Evolutionary conservation across 2,797 vertebrate species (phyloP).

Genomic region (Coendou prehensilis): DNA sequence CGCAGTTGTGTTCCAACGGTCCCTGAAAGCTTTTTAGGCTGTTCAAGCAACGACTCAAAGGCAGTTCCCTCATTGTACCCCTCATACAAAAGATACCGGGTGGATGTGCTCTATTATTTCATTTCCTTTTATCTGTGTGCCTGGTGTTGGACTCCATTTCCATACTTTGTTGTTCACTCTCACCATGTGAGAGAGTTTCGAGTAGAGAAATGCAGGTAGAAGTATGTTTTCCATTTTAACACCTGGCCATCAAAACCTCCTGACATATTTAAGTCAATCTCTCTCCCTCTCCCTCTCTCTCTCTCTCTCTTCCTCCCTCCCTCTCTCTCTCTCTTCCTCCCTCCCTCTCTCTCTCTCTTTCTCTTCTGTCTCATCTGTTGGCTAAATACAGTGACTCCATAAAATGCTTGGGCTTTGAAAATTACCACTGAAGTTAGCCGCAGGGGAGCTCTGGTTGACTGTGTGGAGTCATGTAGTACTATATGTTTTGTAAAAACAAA

Average conservation of each 20-base stretch:
- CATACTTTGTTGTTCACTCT: not conserved
- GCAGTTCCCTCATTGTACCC: not conserved
- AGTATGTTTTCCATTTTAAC: not conserved
- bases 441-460: not conserved
- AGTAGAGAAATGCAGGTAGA: not conserved
- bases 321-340: not conserved
- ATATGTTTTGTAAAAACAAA: conserved; percentile 1
- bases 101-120: not conserved
- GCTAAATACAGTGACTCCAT: not conserved
- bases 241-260: not conserved
- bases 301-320: not conserved
- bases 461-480: not conserved
- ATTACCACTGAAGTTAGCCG: not conserved
- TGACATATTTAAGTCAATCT: not conserved
- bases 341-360: not conserved
- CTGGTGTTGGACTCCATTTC: not conserved
- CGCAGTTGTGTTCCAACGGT: not conserved
- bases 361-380: not conserved
- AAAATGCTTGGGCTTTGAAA: not conserved
- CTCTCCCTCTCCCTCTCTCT: not conserved
- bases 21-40: not conserved
- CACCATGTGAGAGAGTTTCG: not conserved
- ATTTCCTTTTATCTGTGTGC: not conserved
- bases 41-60: not conserved
- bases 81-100: not conserved